phyloP scores from a whole-genome alignment of 2,888 invertebrate genomes.

The Hirtodrosophila alboralis region DNA sequence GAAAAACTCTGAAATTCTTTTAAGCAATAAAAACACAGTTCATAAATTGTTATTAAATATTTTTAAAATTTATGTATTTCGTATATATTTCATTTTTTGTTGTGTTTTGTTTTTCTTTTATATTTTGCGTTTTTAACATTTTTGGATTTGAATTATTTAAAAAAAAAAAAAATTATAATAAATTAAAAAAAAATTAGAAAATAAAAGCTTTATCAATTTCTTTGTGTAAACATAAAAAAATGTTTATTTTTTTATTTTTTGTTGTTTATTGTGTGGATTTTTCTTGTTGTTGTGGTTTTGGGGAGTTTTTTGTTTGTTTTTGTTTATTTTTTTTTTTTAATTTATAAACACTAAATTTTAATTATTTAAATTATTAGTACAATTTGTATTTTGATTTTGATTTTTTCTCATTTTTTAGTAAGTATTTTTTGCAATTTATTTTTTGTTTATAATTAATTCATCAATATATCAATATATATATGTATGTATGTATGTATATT shows the following conservation, averaged over 20 bases:
- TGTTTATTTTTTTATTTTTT: conserved; percentile 25
- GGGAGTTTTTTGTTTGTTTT: conserved; percentile 29
- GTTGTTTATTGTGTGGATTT: conserved; percentile 46
- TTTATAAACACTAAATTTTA: conserved; percentile 63
- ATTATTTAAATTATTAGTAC: conserved; percentile 59
- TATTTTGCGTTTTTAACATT: conserved; percentile 11
- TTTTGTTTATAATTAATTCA: conserved; percentile 56
- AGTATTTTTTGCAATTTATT: conserved; percentile 44
- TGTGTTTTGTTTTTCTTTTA: too few species aligned
- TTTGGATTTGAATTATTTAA: conserved; percentile 6
- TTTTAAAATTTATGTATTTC: conserved; percentile 19
- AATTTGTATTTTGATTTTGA: conserved; percentile 33
- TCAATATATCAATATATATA: conserved; percentile 44
- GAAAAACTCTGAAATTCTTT: conserved; percentile 1
- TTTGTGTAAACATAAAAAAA: conserved; percentile 13
- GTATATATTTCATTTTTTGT: conserved; percentile 9
- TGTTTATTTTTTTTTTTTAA: conserved; percentile 35
- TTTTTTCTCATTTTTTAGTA: conserved; percentile 33
- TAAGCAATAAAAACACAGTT: background rate
- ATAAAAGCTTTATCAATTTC: conserved; percentile 6
- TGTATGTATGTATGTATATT: conserved; percentile 26
- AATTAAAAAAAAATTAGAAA: conserved; percentile 7
- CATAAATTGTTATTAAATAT: conserved; percentile 33
- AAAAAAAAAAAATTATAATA: conserved; percentile 5
- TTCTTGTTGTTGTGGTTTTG: conserved; percentile 29